These are phyloP conservation scores for Pelecanus crispus DNA, from an alignment of 2,113 vertebrate species.

Conservation along the genomic window DNA sequence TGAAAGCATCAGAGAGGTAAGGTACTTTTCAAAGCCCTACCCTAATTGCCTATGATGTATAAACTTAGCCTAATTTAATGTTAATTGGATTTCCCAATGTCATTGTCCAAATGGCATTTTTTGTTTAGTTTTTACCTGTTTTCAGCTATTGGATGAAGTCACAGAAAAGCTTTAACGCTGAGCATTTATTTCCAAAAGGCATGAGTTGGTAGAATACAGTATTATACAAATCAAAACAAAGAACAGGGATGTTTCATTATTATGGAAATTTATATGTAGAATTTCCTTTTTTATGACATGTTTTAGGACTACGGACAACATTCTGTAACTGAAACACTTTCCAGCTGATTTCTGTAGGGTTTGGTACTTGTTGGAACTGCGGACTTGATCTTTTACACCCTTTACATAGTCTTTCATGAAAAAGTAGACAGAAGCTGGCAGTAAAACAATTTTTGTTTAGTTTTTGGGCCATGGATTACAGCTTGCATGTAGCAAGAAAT, in stretches of 20 bases:
- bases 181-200: not conserved
- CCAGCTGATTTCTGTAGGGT: not conserved
- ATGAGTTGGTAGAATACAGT: not conserved
- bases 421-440: not conserved
- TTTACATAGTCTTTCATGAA: not conserved
- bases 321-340: not conserved
- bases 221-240: not conserved
- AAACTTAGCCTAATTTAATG: not conserved
- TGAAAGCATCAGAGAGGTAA: not conserved
- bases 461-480: not conserved
- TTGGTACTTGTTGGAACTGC: not conserved
- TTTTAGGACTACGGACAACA: not conserved
- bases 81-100: not conserved
- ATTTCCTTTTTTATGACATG: not conserved
- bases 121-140: not conserved
- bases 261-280: not conserved
- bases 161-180: not conserved
- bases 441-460: not conserved
- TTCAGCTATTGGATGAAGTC: not conserved
- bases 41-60: not conserved
- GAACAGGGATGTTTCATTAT: not conserved
- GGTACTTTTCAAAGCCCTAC: not conserved
- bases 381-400: not conserved
- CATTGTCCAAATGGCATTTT: not conserved
- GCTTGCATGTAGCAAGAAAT: not conserved